Percentiles rank a stretch among this genome's conserved stretches.
These are phyloP conservation scores for Himalopsyche japonica DNA, from an alignment of 2,888 invertebrate species.

Conservation along the genomic window DNA sequence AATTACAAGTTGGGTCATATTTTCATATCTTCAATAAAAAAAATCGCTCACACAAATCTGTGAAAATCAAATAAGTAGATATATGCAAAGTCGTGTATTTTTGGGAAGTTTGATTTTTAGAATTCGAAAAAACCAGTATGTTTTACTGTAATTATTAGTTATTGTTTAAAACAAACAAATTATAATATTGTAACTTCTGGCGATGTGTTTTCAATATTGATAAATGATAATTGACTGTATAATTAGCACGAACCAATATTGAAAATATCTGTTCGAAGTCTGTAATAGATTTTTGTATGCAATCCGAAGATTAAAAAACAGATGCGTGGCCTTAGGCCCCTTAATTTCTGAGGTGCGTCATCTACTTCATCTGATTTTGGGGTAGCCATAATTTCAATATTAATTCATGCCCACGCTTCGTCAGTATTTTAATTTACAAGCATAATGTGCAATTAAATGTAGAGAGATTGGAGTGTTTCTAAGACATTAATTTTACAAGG, in stretches of 20 bases:
- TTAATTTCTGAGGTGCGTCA: background rate
- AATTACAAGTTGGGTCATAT: too few species aligned
- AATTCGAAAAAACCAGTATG: too few species aligned
- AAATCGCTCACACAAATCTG: too few species aligned
- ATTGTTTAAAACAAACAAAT: background rate
- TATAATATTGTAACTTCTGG: background rate
- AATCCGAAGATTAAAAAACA: background rate
- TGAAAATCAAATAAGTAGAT: too few species aligned
- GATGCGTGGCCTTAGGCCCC: background rate
- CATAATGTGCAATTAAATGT: background rate
- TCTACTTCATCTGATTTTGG: background rate
- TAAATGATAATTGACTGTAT: background rate
- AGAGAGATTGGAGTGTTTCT: background rate
- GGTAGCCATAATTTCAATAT: background rate
- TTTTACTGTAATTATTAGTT: too few species aligned
- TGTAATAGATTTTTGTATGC: slow-evolving; percentile 1
- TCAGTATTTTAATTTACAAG: background rate
- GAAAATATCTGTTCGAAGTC: background rate
- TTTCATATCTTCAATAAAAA: too few species aligned
- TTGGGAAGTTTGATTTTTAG: too few species aligned
- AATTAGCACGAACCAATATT: background rate
- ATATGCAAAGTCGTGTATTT: too few species aligned
- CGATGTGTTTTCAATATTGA: background rate
- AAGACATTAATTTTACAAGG: background rate
- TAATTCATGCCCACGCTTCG: background rate